Evolutionary conservation across 1,140 invertebrate species (phyloP).

Genomic region (Neocloeon triangulifer): DNA sequence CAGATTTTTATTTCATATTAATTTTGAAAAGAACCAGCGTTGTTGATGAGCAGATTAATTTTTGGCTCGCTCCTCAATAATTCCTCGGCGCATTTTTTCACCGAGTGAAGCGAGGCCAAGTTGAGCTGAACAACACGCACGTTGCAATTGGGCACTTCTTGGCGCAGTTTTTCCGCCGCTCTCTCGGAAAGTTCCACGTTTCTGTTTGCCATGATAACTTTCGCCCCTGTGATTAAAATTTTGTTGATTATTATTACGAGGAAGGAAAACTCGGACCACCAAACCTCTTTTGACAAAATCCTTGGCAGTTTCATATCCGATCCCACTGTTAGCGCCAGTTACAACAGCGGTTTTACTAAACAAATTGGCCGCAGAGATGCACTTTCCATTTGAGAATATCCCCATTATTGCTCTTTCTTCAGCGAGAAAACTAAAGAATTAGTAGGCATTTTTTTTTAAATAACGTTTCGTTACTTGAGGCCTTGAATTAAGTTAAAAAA

Average conservation of each 20-base stretch:
- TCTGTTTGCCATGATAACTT: conserved; percentile 21
- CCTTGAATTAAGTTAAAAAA: too few species aligned
- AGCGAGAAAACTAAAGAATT: too few species aligned
- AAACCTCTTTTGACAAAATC: conserved; percentile 50
- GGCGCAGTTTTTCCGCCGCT: conserved; percentile 14
- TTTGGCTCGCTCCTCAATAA: conserved; percentile 12
- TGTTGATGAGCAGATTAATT: conserved; percentile 23
- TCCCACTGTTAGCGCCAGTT: conserved; percentile 77
- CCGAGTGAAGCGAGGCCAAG: not conserved
- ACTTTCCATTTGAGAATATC: too few species aligned
- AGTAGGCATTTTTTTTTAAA: too few species aligned
- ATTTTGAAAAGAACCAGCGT: conserved; percentile 13
- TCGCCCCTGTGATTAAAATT: conserved; percentile 17
- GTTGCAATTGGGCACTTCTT: too few species aligned
- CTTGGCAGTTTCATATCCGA: conserved; percentile 65
- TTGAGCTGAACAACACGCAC: conserved; percentile 4
- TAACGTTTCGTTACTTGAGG: too few species aligned
- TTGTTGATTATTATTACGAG: too few species aligned
- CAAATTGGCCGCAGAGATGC: conserved; percentile 26
- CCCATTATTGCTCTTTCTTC: too few species aligned
- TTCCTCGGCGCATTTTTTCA: conserved; percentile 14
- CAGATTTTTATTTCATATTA: not conserved
- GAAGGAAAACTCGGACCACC: not conserved
- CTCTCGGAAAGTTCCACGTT: conserved; percentile 15
- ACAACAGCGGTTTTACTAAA: conserved; percentile 55